phyloP scores from a whole-genome alignment of 2,113 vertebrate species.

The Myotis brandtii region DNA sequence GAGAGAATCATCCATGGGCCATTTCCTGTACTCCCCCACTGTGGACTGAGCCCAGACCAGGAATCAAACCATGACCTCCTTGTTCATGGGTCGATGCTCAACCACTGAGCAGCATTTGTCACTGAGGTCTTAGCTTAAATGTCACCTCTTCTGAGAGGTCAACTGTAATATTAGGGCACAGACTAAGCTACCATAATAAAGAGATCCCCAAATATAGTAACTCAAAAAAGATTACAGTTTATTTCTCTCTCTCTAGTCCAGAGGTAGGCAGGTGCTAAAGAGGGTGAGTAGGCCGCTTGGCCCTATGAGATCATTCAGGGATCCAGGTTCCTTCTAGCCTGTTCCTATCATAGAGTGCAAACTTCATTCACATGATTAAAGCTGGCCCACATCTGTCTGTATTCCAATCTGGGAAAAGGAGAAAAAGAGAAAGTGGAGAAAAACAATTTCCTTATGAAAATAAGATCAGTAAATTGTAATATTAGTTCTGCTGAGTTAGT shows the following conservation, averaged over 20 bases:
- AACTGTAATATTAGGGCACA: not conserved
- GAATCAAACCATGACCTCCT: too few relatives aligned
- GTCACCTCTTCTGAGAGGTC: not conserved
- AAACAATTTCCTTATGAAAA: conserved; percentile 1
- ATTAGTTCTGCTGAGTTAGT: not conserved
- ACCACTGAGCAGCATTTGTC: not conserved
- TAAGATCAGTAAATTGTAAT: not conserved
- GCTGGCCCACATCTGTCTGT: not conserved
- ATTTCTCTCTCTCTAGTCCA: not conserved
- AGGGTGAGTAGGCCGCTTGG: not conserved
- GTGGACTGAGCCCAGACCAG: too few relatives aligned
- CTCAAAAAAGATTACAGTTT: not conserved
- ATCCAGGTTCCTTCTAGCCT: not conserved
- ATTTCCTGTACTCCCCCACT: not conserved
- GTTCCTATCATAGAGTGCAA: not conserved
- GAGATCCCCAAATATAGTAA: conserved; percentile 9
- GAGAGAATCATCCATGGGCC: too few relatives aligned
- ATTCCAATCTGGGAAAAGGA: not conserved
- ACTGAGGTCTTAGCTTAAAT: conserved; percentile 8
- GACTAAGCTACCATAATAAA: not conserved
- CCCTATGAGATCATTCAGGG: not conserved
- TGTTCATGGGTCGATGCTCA: too few relatives aligned
- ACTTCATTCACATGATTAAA: not conserved
- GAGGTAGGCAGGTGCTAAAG: not conserved
- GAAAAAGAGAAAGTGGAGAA: not conserved